These are phyloP conservation scores for Exephanes ischioxanthus DNA, from an alignment of 2,888 invertebrate species.

Conservation along the genomic window DNA sequence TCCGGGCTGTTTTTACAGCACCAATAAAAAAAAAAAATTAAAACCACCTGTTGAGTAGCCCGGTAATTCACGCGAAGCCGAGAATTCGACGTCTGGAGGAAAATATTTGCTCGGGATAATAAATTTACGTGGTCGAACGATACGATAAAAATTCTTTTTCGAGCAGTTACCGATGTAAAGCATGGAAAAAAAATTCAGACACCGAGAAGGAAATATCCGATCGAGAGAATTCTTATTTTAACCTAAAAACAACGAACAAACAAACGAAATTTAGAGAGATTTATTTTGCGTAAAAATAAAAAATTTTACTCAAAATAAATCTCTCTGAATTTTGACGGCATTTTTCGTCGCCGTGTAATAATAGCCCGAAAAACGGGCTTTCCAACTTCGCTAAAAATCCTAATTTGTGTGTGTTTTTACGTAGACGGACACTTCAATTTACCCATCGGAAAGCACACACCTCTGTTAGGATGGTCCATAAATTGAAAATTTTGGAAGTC, in stretches of 20 bases:
- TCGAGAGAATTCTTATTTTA: too few relatives aligned
- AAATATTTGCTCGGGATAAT: conserved; percentile 29
- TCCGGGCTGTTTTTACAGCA: conserved; percentile 15
- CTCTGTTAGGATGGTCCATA: neutral
- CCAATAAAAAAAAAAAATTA: conserved; percentile 31
- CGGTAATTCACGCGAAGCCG: conserved; percentile 46
- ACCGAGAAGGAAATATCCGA: too few relatives aligned
- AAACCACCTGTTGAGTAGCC: conserved; percentile 62
- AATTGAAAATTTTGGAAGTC: too few relatives aligned
- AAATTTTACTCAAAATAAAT: too few relatives aligned
- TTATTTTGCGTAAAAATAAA: too few relatives aligned
- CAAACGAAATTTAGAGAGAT: too few relatives aligned
- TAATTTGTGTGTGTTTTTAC: neutral
- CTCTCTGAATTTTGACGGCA: too few relatives aligned
- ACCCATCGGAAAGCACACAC: neutral
- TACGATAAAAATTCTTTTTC: neutral
- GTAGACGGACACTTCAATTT: neutral
- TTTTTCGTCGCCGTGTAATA: too few relatives aligned
- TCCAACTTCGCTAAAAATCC: too few relatives aligned
- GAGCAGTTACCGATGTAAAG: neutral
- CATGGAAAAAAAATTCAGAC: neutral
- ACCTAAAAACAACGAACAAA: too few relatives aligned
- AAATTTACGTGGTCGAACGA: conserved; percentile 7
- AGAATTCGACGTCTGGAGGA: conserved; percentile 33
- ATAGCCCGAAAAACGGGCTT: too few relatives aligned